A percentile compares a stretch with the other conserved stretches of the same genome.
Evolutionary conservation across 2,113 vertebrate species (phyloP).

Genomic region (Chiloscyllium plagiosum): DNA sequence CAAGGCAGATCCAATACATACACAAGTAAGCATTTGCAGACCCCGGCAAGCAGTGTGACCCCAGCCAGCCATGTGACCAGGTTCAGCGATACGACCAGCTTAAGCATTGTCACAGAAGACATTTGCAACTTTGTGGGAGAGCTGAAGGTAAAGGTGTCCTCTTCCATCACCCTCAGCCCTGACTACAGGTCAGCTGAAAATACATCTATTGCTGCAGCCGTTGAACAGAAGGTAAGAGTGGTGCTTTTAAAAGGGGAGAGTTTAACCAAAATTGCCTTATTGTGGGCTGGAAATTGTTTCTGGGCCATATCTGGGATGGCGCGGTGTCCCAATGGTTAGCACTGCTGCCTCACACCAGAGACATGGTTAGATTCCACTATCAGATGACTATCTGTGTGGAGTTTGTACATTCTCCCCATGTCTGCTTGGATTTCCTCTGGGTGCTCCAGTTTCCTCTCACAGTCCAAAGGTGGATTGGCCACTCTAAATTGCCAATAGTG

Average conservation of each 20-base stretch:
- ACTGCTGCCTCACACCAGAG: too few species aligned
- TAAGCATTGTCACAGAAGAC: background rate
- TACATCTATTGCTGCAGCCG: background rate
- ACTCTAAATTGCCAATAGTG: too few species aligned
- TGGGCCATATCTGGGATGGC: too few species aligned
- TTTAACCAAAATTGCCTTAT: background rate
- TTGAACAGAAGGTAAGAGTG: background rate
- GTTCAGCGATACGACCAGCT: background rate
- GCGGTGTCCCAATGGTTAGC: too few species aligned
- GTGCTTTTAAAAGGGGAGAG: background rate
- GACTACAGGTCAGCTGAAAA: background rate
- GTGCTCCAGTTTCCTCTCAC: too few species aligned
- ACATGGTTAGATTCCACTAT: too few species aligned
- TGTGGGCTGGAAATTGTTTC: background rate
- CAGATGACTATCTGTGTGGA: too few species aligned
- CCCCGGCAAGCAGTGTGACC: background rate
- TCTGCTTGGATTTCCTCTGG: too few species aligned
- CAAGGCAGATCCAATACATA: background rate
- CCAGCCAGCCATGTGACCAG: too few species aligned
- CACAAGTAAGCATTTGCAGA: background rate
- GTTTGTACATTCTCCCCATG: too few species aligned
- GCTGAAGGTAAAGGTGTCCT: background rate
- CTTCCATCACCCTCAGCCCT: background rate
- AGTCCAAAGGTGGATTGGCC: too few species aligned
- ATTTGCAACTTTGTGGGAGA: conserved; percentile 12